Evolutionary conservation across 2,888 invertebrate species (phyloP).

Genomic region (Meloe dianella): DNA sequence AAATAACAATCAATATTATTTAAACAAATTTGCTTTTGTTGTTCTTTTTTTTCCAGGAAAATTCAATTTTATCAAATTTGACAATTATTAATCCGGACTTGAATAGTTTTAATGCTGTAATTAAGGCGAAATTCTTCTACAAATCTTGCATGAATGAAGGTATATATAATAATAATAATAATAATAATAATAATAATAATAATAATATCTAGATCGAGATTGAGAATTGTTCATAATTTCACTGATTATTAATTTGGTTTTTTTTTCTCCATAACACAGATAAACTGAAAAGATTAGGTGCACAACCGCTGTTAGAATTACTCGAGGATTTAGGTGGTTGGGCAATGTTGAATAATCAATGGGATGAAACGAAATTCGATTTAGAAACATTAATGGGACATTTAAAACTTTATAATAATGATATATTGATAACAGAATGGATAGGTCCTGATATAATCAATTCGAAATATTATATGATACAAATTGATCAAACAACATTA

Average conservation of each 20-base stretch:
- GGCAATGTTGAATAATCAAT: conserved; percentile 76
- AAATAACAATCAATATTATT: not conserved
- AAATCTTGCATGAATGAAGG: conserved; percentile 84
- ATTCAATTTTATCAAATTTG: conserved; percentile 4
- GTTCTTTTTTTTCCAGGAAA: too few relatives aligned
- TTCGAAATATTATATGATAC: conserved; percentile 86
- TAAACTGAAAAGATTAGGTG: conserved; percentile 72
- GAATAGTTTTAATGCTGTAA: conserved; percentile 65
- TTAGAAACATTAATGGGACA: conserved; percentile 77
- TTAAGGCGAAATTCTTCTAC: conserved; percentile 84
- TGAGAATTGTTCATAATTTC: not conserved
- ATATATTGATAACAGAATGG: conserved; percentile 84
- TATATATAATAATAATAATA: conserved; percentile 30
- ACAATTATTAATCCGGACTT: not conserved
- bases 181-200: not conserved
- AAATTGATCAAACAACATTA: conserved; percentile 87
- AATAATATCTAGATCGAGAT: not conserved
- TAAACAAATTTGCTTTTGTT: not conserved
- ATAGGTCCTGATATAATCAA: conserved; percentile 89
- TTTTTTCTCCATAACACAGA: conserved; percentile 52
- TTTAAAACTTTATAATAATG: conserved; percentile 81
- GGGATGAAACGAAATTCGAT: conserved; percentile 72
- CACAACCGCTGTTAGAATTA: conserved; percentile 72
- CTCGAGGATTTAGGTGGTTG: conserved; percentile 83
- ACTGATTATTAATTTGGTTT: conserved; percentile 9